phyloP scores from a whole-genome alignment of 2,797 vertebrate genomes.

The Megalops cyprinoides region DNA sequence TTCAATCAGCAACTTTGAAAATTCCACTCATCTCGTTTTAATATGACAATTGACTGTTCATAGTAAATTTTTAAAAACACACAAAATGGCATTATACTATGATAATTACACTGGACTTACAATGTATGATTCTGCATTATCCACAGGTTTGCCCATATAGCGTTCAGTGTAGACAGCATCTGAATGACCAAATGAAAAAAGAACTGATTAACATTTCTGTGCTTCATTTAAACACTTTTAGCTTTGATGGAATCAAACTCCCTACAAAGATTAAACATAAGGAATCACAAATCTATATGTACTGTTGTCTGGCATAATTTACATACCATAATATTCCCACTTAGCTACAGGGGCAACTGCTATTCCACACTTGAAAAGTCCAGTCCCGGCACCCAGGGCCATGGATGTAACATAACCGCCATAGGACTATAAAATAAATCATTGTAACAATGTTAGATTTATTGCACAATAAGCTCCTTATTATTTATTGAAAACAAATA shows the following conservation, averaged over 20 bases:
- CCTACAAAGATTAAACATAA: background rate
- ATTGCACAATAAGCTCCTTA: too few relatives aligned
- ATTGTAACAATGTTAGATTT: too few relatives aligned
- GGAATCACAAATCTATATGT: background rate
- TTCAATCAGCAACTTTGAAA: too few relatives aligned
- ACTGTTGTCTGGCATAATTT: slow-evolving; percentile 27
- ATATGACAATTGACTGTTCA: too few relatives aligned
- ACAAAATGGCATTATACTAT: background rate
- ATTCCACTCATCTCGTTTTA: too few relatives aligned
- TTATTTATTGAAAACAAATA: background rate
- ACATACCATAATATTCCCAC: slow-evolving; percentile 95
- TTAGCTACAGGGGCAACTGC: slow-evolving; percentile 94
- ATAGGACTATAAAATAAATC: slow-evolving; percentile 86
- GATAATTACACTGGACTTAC: slow-evolving; percentile 68
- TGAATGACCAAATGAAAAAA: slow-evolving; percentile 52
- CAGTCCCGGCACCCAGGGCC: slow-evolving; percentile 89
- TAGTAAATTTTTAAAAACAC: slow-evolving; percentile 6
- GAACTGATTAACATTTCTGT: background rate
- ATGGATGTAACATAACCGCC: slow-evolving; percentile 96
- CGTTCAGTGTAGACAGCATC: slow-evolving; percentile 96
- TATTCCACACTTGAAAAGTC: slow-evolving; percentile 94
- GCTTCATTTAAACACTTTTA: background rate
- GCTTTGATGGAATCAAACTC: background rate
- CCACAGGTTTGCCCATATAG: slow-evolving; percentile 86
- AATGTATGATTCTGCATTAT: slow-evolving; percentile 76